A percentile compares a stretch with the other conserved stretches of the same genome.
Conservation (phyloP, 2,113 vertebrate species). For the Oryzias celebensis region DNA sequence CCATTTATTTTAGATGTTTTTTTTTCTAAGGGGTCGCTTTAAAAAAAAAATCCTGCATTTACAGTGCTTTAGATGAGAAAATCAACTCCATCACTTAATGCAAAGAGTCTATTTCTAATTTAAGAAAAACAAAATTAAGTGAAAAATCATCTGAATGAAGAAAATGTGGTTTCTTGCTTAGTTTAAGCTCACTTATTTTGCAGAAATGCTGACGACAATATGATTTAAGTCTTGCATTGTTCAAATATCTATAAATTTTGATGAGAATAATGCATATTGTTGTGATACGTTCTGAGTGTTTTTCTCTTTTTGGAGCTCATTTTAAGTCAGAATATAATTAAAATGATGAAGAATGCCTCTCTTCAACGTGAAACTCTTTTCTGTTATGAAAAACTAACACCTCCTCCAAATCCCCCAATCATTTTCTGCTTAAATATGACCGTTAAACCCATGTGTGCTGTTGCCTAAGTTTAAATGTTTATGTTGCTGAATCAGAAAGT, state of each 20-base stretch:
- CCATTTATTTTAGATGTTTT: no score
- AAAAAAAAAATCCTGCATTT: no score
- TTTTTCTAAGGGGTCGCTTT: no score
- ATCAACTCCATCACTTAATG: no score
- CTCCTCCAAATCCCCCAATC: neutral
- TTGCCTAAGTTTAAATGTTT: neutral
- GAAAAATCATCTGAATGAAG: no score
- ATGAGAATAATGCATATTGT: neutral
- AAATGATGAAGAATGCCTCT: slow-evolving; percentile 2
- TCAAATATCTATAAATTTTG: neutral
- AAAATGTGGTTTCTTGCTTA: no score
- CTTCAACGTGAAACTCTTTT: neutral
- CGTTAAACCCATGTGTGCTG: slow-evolving; percentile 5
- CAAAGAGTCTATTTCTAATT: no score
- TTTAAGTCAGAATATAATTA: slow-evolving; percentile 2
- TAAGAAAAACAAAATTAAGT: no score
- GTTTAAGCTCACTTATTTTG: neutral
- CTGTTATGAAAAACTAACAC: neutral
- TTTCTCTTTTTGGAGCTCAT: slow-evolving; percentile 5
- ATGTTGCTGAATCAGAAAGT: slow-evolving; percentile 5
- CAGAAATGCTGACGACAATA: neutral
- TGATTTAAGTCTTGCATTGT: neutral
- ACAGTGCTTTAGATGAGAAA: no score
- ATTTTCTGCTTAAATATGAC: neutral
- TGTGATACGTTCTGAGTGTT: neutral